phyloP scores from a whole-genome alignment of 2,888 invertebrate species.

The Megastigmus dorsalis region DNA sequence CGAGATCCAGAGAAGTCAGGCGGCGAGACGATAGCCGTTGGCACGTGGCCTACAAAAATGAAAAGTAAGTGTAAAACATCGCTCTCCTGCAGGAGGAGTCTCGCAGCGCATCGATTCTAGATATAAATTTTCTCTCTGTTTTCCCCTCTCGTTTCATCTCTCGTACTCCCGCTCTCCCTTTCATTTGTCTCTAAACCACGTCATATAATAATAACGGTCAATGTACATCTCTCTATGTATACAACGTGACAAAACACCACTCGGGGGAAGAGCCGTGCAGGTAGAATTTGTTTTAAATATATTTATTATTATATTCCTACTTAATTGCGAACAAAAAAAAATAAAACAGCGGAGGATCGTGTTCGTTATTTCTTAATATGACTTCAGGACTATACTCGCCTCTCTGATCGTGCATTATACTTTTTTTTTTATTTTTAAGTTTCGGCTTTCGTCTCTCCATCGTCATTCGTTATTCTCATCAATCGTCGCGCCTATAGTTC shows the following conservation, averaged over 20 bases:
- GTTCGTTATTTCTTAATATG: slow-evolving; percentile 7
- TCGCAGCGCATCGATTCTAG: slow-evolving; percentile 61
- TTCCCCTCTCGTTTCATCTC: slow-evolving; percentile 36
- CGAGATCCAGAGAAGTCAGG: background rate
- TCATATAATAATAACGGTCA: slow-evolving; percentile 60
- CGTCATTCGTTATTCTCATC: too few relatives aligned
- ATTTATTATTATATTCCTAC: slow-evolving; percentile 51
- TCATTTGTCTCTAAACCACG: slow-evolving; percentile 49
- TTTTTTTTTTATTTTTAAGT: slow-evolving; percentile 19
- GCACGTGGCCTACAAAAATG: slow-evolving; percentile 6
- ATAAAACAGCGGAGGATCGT: slow-evolving; percentile 48
- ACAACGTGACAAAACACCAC: slow-evolving; percentile 53
- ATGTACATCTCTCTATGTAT: slow-evolving; percentile 58
- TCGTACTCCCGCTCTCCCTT: slow-evolving; percentile 17
- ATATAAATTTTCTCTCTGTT: slow-evolving; percentile 59
- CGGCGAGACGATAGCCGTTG: background rate
- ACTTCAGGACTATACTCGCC: slow-evolving; percentile 35
- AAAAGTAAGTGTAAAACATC: slow-evolving; percentile 61
- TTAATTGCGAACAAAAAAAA: slow-evolving; percentile 52
- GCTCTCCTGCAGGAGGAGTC: too few relatives aligned
- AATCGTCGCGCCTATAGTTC: too few relatives aligned
- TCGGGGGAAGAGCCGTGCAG: slow-evolving; percentile 50
- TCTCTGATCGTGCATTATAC: slow-evolving; percentile 6
- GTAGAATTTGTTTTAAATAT: slow-evolving; percentile 45
- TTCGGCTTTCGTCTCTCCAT: too few relatives aligned